These are phyloP conservation scores for Zosterops borbonicus DNA, from an alignment of 2,113 vertebrate species.

Conservation along the genomic window DNA sequence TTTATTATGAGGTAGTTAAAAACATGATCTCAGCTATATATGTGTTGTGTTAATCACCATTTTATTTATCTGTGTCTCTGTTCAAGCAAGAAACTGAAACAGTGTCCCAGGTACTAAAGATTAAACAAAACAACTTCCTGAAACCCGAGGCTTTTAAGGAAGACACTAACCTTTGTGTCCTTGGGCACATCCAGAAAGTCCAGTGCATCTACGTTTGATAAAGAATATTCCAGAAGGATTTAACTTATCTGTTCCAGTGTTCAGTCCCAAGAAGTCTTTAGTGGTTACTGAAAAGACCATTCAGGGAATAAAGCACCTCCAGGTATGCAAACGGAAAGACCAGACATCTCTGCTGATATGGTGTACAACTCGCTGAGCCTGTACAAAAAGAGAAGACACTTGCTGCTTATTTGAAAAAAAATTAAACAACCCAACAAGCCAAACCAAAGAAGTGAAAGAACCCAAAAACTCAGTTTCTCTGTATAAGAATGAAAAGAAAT, in stretches of 20 bases:
- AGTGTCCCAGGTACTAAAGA: not conserved
- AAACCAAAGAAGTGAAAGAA: not conserved
- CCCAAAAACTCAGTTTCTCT: not conserved
- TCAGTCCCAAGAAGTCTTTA: constrained; percentile 5
- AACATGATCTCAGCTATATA: not conserved
- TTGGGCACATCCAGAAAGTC: constrained; percentile 62
- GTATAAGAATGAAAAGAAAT: not conserved
- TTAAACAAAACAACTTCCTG: not conserved
- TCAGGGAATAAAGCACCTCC: not conserved
- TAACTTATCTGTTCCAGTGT: not conserved
- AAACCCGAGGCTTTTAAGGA: not conserved
- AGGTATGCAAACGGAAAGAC: not conserved
- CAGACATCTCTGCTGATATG: constrained; percentile 10
- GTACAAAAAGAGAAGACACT: constrained; percentile 14
- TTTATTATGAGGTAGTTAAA: not conserved
- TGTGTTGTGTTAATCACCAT: not conserved
- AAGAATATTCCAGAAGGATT: constrained; percentile 31
- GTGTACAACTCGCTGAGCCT: not conserved
- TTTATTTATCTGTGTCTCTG: not conserved
- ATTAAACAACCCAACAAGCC: not conserved
- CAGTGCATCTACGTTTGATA: not conserved
- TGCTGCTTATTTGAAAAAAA: not conserved
- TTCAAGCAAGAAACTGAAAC: not conserved
- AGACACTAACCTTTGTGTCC: constrained; percentile 76
- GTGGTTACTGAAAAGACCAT: constrained; percentile 14